Evolutionary conservation across 2,113 vertebrate species (phyloP).

Genomic region (Amphiprion percula): DNA sequence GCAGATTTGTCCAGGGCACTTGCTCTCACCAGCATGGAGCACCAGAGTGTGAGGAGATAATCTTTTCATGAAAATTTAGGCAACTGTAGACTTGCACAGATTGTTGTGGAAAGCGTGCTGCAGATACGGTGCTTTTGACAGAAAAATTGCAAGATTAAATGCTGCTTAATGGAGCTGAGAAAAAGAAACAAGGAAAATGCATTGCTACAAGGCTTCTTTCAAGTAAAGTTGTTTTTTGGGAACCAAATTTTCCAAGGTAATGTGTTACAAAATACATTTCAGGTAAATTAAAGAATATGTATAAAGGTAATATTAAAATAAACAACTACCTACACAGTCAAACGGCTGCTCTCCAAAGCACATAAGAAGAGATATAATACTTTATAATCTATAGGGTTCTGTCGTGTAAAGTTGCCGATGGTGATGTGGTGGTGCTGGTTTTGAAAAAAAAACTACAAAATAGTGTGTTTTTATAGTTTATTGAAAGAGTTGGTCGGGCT

Average conservation of each 20-base stretch:
- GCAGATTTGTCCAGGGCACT: constrained; percentile 16
- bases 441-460: neutral
- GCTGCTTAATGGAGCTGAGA: neutral
- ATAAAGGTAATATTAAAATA: no score
- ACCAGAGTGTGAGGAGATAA: constrained; percentile 4
- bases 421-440: no score
- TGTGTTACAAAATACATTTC: no score
- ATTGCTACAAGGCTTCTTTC: no score
- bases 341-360: no score
- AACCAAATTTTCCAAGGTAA: no score
- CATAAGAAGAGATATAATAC: no score
- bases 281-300: no score
- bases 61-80: constrained; percentile 1
- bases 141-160: constrained; percentile 9
- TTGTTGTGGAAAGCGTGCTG: constrained; percentile 4
- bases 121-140: neutral
- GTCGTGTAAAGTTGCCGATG: no score
- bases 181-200: no score
- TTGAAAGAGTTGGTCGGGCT: neutral
- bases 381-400: neutral
- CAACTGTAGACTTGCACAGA: neutral
- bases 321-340: no score
- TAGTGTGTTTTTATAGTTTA: neutral
- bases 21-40: constrained; percentile 19
- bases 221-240: no score